A percentile compares a stretch with the other conserved stretches of the same genome.
phyloP scores from a whole-genome alignment of 37 sponge, comb jelly and placozoan genomes.

The Aplysina aerophoba region DNA sequence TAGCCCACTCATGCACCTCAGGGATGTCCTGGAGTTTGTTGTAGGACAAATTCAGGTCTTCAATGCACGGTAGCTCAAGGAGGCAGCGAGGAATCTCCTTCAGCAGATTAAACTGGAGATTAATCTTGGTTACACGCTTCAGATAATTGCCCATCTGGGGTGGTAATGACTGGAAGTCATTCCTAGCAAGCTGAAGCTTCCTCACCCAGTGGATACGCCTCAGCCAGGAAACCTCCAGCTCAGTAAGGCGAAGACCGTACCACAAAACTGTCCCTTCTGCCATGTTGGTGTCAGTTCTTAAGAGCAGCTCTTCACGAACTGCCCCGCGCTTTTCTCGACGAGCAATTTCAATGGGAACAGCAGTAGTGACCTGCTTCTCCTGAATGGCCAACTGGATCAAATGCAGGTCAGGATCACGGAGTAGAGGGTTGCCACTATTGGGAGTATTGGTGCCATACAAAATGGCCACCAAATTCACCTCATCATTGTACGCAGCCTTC shows the following conservation, averaged over 20 bases:
- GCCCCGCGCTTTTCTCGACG: slow-evolving; percentile 2
- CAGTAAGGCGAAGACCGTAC: slow-evolving; percentile 53
- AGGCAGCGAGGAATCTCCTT: slow-evolving; percentile 72
- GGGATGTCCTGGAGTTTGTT: slow-evolving; percentile 80
- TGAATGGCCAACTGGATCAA: slow-evolving; percentile 58
- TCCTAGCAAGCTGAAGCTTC: slow-evolving; percentile 40
- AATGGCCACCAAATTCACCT: not conserved
- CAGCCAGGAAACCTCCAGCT: slow-evolving; percentile 42
- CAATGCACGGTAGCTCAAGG: slow-evolving; percentile 79
- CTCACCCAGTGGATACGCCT: slow-evolving; percentile 33
- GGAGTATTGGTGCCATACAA: slow-evolving; percentile 19
- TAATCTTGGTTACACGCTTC: slow-evolving; percentile 36
- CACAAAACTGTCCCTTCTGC: slow-evolving; percentile 45
- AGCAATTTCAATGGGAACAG: slow-evolving; percentile 78
- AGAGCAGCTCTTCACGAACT: slow-evolving; percentile 54
- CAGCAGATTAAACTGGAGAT: slow-evolving; percentile 79
- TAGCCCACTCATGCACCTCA: slow-evolving; percentile 75
- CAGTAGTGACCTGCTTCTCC: slow-evolving; percentile 60
- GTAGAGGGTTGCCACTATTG: too few relatives aligned
- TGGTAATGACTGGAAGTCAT: slow-evolving; percentile 54
- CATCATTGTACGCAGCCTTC: slow-evolving; percentile 9
- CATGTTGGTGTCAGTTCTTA: slow-evolving; percentile 48
- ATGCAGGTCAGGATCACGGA: slow-evolving; percentile 29
- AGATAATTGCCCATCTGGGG: slow-evolving; percentile 40
- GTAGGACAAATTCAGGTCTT: slow-evolving; percentile 79